Conservation (phyloP, 2,113 vertebrate genomes). For the Lasiurus cinereus region DNA sequence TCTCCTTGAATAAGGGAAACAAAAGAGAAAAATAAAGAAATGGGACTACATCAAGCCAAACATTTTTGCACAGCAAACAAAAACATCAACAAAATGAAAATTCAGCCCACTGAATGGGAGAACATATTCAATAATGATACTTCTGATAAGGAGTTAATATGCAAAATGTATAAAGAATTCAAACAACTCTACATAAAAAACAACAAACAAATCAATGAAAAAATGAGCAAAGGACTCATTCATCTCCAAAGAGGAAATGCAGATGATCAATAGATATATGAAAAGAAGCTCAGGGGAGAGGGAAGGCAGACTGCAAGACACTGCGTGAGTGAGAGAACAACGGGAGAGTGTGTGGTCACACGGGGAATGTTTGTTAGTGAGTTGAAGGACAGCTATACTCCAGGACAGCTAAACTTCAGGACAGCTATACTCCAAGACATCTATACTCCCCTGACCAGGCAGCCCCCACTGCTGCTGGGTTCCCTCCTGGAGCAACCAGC, state of each 20-base stretch:
- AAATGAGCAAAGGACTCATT: not conserved
- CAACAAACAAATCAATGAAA: not conserved
- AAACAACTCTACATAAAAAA: not conserved
- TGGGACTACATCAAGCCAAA: not conserved
- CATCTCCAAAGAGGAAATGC: not conserved
- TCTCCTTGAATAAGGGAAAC: not conserved
- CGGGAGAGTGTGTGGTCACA: too few relatives aligned
- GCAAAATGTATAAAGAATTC: not conserved
- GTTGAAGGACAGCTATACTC: too few relatives aligned
- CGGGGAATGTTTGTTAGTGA: too few relatives aligned
- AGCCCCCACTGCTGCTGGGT: too few relatives aligned
- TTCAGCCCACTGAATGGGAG: not conserved
- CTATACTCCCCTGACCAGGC: too few relatives aligned
- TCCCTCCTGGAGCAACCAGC: too few relatives aligned
- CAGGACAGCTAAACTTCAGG: too few relatives aligned
- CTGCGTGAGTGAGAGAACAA: too few relatives aligned
- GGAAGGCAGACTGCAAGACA: too few relatives aligned
- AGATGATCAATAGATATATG: not conserved
- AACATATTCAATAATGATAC: not conserved
- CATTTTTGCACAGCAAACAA: not conserved
- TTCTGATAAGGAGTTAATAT: not conserved
- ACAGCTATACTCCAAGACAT: too few relatives aligned
- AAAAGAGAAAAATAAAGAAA: not conserved
- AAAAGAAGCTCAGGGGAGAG: not conserved
- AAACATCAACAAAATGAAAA: not conserved